phyloP scores from a whole-genome alignment of 2,797 vertebrate genomes.

The Psittacula echo region DNA sequence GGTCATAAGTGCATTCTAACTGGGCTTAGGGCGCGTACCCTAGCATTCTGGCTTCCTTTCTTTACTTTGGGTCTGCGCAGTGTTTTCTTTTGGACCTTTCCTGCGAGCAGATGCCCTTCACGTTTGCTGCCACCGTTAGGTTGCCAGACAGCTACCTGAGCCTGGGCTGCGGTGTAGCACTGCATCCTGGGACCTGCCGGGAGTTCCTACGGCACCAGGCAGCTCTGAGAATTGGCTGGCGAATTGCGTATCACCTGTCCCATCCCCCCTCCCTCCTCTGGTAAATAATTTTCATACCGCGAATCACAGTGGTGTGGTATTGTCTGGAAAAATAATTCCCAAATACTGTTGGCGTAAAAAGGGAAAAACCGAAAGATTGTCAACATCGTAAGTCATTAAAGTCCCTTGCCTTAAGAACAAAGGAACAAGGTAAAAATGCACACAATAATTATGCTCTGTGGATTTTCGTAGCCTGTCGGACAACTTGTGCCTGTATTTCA shows the following conservation, averaged over 20 bases:
- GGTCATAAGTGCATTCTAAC: not conserved
- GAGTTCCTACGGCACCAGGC: conserved; percentile 53
- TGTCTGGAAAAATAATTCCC: conserved; percentile 62
- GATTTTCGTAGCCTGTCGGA: conserved; percentile 60
- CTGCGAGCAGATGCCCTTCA: conserved; percentile 35
- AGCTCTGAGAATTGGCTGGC: conserved; percentile 60
- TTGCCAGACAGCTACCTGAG: conserved; percentile 67
- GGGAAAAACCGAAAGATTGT: conserved; percentile 58
- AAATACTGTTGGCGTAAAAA: conserved; percentile 54
- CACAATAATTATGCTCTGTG: conserved; percentile 27
- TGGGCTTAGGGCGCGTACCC: not conserved
- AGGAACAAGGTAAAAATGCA: conserved; percentile 66
- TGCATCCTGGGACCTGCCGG: conserved; percentile 75
- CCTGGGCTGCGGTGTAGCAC: conserved; percentile 57
- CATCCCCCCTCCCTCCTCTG: not conserved
- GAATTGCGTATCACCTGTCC: conserved; percentile 39
- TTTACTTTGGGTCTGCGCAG: not conserved
- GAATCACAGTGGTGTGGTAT: conserved; percentile 33
- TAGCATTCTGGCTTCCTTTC: not conserved
- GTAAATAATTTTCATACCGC: conserved; percentile 43
- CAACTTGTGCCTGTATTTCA: conserved; percentile 29
- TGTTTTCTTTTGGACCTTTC: conserved; percentile 60
- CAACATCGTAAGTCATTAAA: conserved; percentile 43
- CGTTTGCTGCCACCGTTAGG: not conserved
- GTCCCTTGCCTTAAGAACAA: conserved; percentile 73